Evolutionary conservation across 2,888 invertebrate species (phyloP).

Genomic region (Ypsolopha sequella): DNA sequence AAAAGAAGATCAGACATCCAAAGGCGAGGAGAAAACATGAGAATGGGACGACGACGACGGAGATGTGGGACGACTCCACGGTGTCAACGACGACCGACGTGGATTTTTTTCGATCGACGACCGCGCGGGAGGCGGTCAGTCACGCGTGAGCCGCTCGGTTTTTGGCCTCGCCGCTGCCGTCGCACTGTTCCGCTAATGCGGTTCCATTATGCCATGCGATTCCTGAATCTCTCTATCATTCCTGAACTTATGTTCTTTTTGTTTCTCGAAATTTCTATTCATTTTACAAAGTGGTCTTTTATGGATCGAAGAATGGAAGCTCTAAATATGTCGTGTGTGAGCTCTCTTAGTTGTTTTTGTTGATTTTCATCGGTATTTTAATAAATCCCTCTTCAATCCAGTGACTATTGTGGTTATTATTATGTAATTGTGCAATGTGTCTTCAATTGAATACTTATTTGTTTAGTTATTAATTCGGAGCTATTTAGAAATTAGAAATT

Average conservation of each 20-base stretch:
- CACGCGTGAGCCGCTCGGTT: constrained; percentile 61
- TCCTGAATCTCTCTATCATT: constrained; percentile 39
- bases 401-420: neutral
- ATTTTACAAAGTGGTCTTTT: neutral
- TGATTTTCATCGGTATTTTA: too few relatives aligned
- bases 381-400: too few relatives aligned
- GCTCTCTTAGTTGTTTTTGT: neutral
- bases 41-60: constrained; percentile 59
- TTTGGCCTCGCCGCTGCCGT: constrained; percentile 63
- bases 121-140: constrained; percentile 67
- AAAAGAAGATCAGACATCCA: constrained; percentile 66
- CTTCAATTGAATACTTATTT: neutral
- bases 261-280: neutral
- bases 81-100: constrained; percentile 64
- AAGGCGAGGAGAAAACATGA: constrained; percentile 66
- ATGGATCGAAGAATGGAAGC: neutral
- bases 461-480: neutral
- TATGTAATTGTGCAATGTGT: neutral
- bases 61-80: constrained; percentile 61
- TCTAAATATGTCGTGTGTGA: neutral
- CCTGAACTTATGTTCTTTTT: constrained; percentile 9
- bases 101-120: constrained; percentile 71
- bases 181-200: constrained; percentile 62
- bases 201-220: constrained; percentile 54
- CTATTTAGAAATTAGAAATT: neutral